Evolutionary conservation across 2,888 invertebrate genomes (phyloP).

Genomic region (Embidobia sp.): DNA sequence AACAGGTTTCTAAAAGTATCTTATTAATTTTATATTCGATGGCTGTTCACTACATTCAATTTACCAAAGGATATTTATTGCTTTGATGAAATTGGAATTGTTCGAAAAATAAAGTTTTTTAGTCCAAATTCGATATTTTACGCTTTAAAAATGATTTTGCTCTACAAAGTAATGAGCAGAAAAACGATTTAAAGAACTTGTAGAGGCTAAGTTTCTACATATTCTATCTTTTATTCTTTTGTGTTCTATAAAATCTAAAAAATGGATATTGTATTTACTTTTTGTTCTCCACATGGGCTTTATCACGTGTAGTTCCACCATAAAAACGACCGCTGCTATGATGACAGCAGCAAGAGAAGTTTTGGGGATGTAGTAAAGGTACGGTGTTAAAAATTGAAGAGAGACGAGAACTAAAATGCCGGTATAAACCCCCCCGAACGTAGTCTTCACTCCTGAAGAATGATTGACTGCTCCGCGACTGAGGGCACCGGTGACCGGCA

Average conservation of each 20-base stretch:
- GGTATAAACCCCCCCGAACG: conserved; percentile 86
- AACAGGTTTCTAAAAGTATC: too few species aligned
- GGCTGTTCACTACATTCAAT: too few species aligned
- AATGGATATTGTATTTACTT: conserved; percentile 80
- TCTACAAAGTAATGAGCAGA: too few species aligned
- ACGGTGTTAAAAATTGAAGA: conserved; percentile 86
- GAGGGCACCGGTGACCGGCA: conserved; percentile 86
- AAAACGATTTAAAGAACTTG: too few species aligned
- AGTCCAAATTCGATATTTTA: too few species aligned
- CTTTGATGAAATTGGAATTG: too few species aligned
- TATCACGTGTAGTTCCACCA: conserved; percentile 86
- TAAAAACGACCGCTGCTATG: conserved; percentile 87
- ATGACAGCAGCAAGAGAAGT: conserved; percentile 87
- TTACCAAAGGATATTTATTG: too few species aligned
- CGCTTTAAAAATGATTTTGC: too few species aligned
- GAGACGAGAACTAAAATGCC: conserved; percentile 83
- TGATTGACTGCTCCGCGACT: conserved; percentile 87
- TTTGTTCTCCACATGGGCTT: conserved; percentile 86
- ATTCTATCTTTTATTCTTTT: too few species aligned
- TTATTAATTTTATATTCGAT: too few species aligned
- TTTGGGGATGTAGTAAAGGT: conserved; percentile 85
- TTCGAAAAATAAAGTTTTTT: too few species aligned
- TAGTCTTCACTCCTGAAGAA: conserved; percentile 87
- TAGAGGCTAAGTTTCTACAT: too few species aligned
- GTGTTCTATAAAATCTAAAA: neutral